Base-by-base conservation (phyloP, 2,888 invertebrate species). In the Bursaphelenchus okinawaensis region DNA sequence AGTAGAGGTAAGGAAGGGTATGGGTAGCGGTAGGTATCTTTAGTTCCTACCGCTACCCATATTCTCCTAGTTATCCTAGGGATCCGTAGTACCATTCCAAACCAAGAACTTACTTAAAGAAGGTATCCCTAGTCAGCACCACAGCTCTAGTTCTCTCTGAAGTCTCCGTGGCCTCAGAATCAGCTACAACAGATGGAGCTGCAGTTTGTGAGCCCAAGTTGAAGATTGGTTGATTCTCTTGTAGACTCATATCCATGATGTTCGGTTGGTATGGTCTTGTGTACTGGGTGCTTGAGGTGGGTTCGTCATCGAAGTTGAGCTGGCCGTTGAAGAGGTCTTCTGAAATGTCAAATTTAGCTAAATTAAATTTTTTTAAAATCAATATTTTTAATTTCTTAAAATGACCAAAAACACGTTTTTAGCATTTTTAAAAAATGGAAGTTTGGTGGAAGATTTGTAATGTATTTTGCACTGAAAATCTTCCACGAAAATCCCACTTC, bases 61-160 rank as follows among this genome's bases (percentile, higher is more conserved):
- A 58, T 56, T 50, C 16, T 24, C 12, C 1, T 20, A 8, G 28
- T 7, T 26, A 24, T 22, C 19, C 26, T 16, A 50, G 16, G 12
- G 12, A 62, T 40, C 7, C 26, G 28, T 31, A 29, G n/a, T n/a
- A n/a, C n/a, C n/a, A n/a, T n/a, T n/a, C n/a, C n/a, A n/a, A n/a
- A n/a, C 9, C 16, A 1, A 29, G 20, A 27, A 28, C 52, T 57
- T 60, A 74, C 70, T 76, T 76, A 65, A 71, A 75, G 63, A 75
- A 68, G 19, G 65, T 64, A 24, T 71, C 52, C 26, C 16, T 28
- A 24, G 55, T 40, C 22, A 22, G 54, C 24, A 29, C 22, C 3
- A 8, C 51, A 9, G 12, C 16, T 60, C n/a, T 60, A 16, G n/a
- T 16, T 28, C 8, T 50, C 27, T 23, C 60, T 52, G 26, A 60